These are phyloP conservation scores for Neotoxoptera formosana DNA, from an alignment of 1,140 invertebrate species.

Conservation along the genomic window DNA sequence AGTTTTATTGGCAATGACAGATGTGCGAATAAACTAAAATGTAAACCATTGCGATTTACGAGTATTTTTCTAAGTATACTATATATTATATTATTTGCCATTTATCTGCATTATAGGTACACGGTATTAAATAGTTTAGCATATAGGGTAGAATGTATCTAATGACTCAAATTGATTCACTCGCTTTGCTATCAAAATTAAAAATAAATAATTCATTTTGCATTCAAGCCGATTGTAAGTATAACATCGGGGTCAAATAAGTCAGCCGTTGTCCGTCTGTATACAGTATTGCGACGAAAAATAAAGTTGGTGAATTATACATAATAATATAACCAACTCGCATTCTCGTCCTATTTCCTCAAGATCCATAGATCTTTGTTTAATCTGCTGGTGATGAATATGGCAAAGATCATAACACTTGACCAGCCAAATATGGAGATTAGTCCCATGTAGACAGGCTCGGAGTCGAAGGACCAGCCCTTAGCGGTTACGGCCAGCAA, in stretches of 20 bases:
- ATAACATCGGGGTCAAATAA: neutral
- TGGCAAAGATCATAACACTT: constrained; percentile 64
- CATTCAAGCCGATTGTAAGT: neutral
- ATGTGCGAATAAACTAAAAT: neutral
- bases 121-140: neutral
- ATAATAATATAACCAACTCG: neutral
- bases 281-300: neutral
- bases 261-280: neutral
- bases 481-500: constrained; percentile 60
- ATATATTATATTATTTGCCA: neutral
- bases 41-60: neutral
- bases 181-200: neutral
- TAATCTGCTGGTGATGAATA: constrained; percentile 56
- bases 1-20: neutral
- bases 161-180: neutral
- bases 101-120: neutral
- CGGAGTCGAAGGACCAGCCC: constrained; percentile 63
- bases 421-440: constrained; percentile 67
- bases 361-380: constrained; percentile 57
- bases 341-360: neutral
- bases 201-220: neutral
- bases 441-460: constrained; percentile 68
- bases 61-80: neutral
- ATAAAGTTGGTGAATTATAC: neutral
- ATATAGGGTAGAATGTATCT: neutral